Conservation (phyloP, 2,888 invertebrate species). For the Melipona beecheii region DNA sequence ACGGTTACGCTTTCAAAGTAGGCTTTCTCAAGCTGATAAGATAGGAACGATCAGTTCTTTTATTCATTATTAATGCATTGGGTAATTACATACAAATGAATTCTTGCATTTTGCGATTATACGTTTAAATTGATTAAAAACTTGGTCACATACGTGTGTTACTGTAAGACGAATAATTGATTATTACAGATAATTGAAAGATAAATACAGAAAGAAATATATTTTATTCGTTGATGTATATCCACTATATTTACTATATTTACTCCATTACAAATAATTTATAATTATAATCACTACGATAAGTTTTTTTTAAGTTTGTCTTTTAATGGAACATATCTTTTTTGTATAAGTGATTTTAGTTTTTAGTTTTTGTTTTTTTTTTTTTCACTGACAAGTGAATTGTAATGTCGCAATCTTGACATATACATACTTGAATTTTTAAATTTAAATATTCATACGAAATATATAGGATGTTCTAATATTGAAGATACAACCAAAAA, state of each 20-base stretch:
- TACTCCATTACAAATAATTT: neutral
- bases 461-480: no score
- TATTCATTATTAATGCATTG: neutral
- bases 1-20: conserved; percentile 25
- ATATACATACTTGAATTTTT: no score
- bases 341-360: no score
- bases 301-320: no score
- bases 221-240: neutral
- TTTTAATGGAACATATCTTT: no score
- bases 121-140: conserved; percentile 25
- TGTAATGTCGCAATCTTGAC: no score
- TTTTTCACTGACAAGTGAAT: no score
- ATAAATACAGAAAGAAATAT: neutral
- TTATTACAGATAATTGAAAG: conserved; percentile 17
- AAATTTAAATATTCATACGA: no score
- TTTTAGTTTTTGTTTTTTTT: no score
- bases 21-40: neutral
- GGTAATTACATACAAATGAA: conserved; percentile 11
- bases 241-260: no score
- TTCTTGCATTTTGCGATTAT: conserved; percentile 2
- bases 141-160: neutral
- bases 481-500: no score
- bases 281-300: no score
- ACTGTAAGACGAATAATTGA: neutral
- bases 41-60: neutral